Evolutionary conservation across 2,797 vertebrate species (phyloP).

Genomic region (Thripadectes ignobilis): DNA sequence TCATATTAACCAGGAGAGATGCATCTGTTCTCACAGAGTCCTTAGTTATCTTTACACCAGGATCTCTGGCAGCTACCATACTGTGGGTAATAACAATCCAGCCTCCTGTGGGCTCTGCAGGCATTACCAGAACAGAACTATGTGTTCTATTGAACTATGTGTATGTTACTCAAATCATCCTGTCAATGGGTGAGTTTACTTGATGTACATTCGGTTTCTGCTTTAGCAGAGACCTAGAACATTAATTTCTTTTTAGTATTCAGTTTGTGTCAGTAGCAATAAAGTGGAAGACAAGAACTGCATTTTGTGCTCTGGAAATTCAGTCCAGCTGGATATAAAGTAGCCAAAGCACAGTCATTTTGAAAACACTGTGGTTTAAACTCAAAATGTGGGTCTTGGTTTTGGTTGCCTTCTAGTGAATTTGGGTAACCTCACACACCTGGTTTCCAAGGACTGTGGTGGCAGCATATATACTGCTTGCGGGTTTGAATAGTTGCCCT

Average conservation of each 20-base stretch:
- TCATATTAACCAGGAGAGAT: not conserved
- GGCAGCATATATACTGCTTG: not conserved
- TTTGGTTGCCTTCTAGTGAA: not conserved
- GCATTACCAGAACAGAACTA: not conserved
- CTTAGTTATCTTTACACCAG: not conserved
- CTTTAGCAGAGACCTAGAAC: not conserved
- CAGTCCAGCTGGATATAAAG: not conserved
- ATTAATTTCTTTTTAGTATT: not conserved
- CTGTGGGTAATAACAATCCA: not conserved
- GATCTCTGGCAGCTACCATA: not conserved
- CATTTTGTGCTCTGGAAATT: not conserved
- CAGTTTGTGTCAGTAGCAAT: not conserved
- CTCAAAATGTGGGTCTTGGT: not conserved
- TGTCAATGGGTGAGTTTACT: not conserved
- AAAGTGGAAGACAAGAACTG: not conserved
- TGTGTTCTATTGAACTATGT: not conserved
- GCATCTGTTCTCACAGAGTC: not conserved
- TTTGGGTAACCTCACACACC: not conserved
- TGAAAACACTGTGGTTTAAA: not conserved
- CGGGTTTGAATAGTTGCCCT: not conserved
- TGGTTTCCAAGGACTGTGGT: not conserved
- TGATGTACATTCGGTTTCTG: not conserved
- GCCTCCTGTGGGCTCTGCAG: not conserved
- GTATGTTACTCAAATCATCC: not conserved
- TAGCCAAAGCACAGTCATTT: not conserved